A percentile compares a stretch with the other conserved stretches of the same genome.
Conservation (phyloP, 2,888 invertebrate genomes). For the Zygothrica quintamaculata region DNA sequence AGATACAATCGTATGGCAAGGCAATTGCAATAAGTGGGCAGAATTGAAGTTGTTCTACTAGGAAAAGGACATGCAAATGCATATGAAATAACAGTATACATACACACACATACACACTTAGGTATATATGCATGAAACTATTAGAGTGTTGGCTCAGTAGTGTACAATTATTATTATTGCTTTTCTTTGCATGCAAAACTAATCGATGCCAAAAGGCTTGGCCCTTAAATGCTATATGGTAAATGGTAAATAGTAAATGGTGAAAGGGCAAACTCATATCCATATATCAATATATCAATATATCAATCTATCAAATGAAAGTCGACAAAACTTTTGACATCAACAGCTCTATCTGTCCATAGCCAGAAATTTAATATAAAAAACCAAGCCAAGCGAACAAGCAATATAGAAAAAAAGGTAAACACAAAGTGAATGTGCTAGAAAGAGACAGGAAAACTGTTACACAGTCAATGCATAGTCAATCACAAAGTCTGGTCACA, state of each 20-base stretch:
- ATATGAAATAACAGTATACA: slow-evolving; percentile 13
- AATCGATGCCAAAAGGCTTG: slow-evolving; percentile 57
- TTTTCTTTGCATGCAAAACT: slow-evolving; percentile 23
- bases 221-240: no score
- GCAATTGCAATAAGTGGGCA: slow-evolving; percentile 9
- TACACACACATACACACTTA: slow-evolving; percentile 10
- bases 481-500: slow-evolving; percentile 39
- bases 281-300: slow-evolving; percentile 54
- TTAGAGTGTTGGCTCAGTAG: slow-evolving; percentile 28
- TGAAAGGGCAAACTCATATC: slow-evolving; percentile 32
- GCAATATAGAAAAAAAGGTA: background rate
- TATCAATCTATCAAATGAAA: slow-evolving; percentile 51
- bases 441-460: background rate
- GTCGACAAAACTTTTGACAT: slow-evolving; percentile 40
- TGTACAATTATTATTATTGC: slow-evolving; percentile 20
- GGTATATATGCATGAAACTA: no score
- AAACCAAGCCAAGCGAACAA: slow-evolving; percentile 1
- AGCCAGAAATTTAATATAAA: slow-evolving; percentile 35
- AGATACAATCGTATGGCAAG: slow-evolving; percentile 9
- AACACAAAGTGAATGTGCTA: no score
- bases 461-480: slow-evolving; percentile 28
- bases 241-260: background rate
- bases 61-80: slow-evolving; percentile 16
- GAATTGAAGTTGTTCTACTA: background rate
- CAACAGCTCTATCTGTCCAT: slow-evolving; percentile 28